These are phyloP conservation scores for Notarius quadriscutis DNA, from an alignment of 2,113 vertebrate genomes.

Conservation along the genomic window DNA sequence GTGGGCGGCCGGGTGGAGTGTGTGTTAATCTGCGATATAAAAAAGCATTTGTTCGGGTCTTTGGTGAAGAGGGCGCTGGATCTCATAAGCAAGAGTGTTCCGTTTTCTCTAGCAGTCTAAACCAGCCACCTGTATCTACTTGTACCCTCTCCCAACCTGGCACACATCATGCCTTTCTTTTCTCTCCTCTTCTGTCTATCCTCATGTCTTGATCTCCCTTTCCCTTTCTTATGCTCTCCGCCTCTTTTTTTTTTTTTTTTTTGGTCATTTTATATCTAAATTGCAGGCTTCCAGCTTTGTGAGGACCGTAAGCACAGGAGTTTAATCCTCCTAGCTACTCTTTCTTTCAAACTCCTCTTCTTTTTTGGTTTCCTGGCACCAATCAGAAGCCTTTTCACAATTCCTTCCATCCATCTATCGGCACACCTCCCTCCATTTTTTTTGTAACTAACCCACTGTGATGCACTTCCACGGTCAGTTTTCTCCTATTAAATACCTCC, in stretches of 20 bases:
- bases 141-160: slow-evolving; percentile 28
- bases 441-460: background rate
- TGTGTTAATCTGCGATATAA: slow-evolving; percentile 55
- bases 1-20: slow-evolving; percentile 43
- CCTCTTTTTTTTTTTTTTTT: slow-evolving; percentile 58
- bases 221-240: slow-evolving; percentile 36
- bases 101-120: slow-evolving; percentile 15
- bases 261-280: slow-evolving; percentile 72
- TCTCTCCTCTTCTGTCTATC: slow-evolving; percentile 18
- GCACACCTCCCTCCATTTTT: background rate
- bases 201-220: background rate
- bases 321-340: slow-evolving; percentile 73
- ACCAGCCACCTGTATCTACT: slow-evolving; percentile 39
- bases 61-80: slow-evolving; percentile 16
- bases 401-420: slow-evolving; percentile 34
- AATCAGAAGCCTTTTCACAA: slow-evolving; percentile 55
- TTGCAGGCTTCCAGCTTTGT: slow-evolving; percentile 77
- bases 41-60: slow-evolving; percentile 33
- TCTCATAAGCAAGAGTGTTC: slow-evolving; percentile 24
- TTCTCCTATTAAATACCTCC: slow-evolving; percentile 21
- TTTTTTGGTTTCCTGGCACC: slow-evolving; percentile 61
- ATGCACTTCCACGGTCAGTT: slow-evolving; percentile 9
- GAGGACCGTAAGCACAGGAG: slow-evolving; percentile 71
- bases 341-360: slow-evolving; percentile 65
- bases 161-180: slow-evolving; percentile 47